Evolutionary conservation across 2,113 vertebrate genomes (phyloP).

Genomic region (Percopsis transmontana): DNA sequence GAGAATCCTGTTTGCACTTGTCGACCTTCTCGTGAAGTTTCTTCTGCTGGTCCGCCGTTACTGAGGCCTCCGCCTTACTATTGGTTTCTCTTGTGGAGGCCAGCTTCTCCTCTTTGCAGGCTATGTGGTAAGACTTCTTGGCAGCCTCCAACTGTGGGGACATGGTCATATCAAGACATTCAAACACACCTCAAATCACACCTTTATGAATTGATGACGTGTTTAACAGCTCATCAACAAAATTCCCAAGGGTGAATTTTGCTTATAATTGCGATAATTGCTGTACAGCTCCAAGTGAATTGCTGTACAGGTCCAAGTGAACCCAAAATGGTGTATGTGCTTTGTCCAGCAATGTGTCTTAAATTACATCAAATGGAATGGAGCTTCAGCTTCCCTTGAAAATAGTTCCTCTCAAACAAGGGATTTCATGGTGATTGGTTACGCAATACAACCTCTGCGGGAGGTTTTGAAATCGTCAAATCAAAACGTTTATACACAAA

Average conservation of each 20-base stretch:
- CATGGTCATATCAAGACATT: neutral
- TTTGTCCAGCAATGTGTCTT: too few species aligned
- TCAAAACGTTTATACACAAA: neutral
- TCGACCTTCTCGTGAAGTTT: conserved; percentile 95
- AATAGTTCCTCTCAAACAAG: too few species aligned
- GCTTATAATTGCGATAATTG: too few species aligned
- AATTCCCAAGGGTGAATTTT: too few species aligned
- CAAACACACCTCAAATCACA: neutral
- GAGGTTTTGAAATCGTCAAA: neutral
- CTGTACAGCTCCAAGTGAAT: too few species aligned
- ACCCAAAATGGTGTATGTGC: too few species aligned
- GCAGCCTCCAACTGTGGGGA: conserved; percentile 85
- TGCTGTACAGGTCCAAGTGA: too few species aligned
- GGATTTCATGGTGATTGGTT: too few species aligned
- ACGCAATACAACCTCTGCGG: neutral
- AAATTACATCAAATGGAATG: too few species aligned
- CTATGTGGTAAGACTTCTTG: conserved; percentile 92
- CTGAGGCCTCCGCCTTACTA: conserved; percentile 85
- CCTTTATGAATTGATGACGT: neutral
- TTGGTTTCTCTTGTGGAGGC: conserved; percentile 88
- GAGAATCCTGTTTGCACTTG: conserved; percentile 92
- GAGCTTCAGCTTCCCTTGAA: too few species aligned
- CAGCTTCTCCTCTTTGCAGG: conserved; percentile 96
- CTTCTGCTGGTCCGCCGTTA: conserved; percentile 89
- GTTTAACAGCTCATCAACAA: neutral